Evolutionary conservation across 2,113 vertebrate genomes (phyloP).

Genomic region (Prunella fulvescens): DNA sequence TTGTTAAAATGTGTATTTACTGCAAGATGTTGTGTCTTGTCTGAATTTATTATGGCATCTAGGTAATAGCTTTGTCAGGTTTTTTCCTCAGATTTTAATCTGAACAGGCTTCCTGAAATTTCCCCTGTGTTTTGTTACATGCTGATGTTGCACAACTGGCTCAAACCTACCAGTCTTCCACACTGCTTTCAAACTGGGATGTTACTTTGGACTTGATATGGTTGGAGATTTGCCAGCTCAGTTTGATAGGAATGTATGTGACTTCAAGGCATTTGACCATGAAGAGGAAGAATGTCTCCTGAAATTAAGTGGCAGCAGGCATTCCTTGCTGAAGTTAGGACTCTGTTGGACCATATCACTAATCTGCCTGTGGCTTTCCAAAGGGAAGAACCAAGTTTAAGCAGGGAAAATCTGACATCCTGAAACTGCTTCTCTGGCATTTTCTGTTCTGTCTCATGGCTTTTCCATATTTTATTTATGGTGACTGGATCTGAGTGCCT

Average conservation of each 20-base stretch:
- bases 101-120: not conserved
- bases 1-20: not conserved
- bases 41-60: not conserved
- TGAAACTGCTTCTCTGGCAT: not conserved
- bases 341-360: not conserved
- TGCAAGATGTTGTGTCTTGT: not conserved
- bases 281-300: not conserved
- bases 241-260: not conserved
- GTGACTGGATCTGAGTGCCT: not conserved
- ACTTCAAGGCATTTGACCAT: not conserved
- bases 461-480: not conserved
- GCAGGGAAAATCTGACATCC: not conserved
- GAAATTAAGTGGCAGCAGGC: not conserved
- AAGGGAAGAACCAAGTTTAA: not conserved
- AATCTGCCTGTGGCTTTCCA: not conserved
- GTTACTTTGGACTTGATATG: not conserved
- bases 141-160: not conserved
- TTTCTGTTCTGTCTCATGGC: slow-evolving; percentile 1
- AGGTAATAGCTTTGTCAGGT: not conserved
- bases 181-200: slow-evolving; percentile 41
- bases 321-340: not conserved
- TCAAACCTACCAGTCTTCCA: slow-evolving; percentile 8
- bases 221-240: not conserved
- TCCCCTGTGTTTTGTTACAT: not conserved
- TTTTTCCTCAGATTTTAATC: not conserved